A percentile compares a stretch with the other conserved stretches of the same genome.
These are phyloP conservation scores for Chelon auratus DNA, from an alignment of 2,797 vertebrate genomes.

Conservation along the genomic window DNA sequence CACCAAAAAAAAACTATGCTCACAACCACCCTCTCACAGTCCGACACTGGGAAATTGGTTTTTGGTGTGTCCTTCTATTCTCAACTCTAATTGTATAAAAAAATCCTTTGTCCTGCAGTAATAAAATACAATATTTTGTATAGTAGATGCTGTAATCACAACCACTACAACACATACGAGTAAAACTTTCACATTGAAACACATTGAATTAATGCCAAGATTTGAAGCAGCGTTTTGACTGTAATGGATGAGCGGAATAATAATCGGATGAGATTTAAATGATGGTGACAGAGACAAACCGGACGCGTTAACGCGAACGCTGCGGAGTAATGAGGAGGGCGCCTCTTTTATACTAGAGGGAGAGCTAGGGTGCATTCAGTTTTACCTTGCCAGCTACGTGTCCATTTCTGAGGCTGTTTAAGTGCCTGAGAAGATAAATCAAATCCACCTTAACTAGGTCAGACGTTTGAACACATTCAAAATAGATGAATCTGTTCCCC, in stretches of 20 bases:
- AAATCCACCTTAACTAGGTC: constrained; percentile 73
- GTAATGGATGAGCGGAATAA: not conserved
- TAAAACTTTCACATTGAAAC: too few species aligned
- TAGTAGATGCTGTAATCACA: too few species aligned
- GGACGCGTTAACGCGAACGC: not conserved
- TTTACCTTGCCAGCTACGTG: constrained; percentile 51
- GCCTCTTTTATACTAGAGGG: constrained; percentile 32
- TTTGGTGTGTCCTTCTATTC: too few species aligned
- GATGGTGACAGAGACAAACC: not conserved
- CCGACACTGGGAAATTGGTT: too few species aligned
- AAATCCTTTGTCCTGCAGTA: too few species aligned
- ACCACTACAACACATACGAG: too few species aligned
- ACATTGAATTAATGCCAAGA: not conserved
- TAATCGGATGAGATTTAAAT: not conserved
- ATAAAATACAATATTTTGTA: too few species aligned
- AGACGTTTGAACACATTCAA: constrained; percentile 73
- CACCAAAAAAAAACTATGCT: too few species aligned
- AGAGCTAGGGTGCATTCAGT: constrained; percentile 5
- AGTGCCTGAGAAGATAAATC: constrained; percentile 71
- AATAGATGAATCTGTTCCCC: constrained; percentile 67
- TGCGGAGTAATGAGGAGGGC: not conserved
- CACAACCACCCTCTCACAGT: too few species aligned
- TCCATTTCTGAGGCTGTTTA: constrained; percentile 55
- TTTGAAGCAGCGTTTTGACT: not conserved
- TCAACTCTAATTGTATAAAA: too few species aligned